A percentile compares a stretch with the other conserved stretches of the same genome.
These are phyloP conservation scores for Spialia ferax DNA, from an alignment of 2,888 invertebrate species.

Conservation along the genomic window DNA sequence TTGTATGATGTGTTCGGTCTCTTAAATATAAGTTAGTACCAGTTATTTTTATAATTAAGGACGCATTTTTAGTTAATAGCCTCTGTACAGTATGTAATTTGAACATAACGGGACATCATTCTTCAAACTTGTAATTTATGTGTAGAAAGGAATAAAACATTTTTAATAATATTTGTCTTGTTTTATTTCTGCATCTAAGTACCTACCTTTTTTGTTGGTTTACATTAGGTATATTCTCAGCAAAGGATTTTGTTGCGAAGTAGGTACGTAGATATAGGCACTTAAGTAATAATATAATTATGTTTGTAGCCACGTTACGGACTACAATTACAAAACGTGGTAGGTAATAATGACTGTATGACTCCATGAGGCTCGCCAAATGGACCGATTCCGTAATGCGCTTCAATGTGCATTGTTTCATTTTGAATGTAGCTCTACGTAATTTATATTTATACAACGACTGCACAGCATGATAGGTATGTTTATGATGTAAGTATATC, in stretches of 20 bases:
- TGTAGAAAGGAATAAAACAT: conserved; percentile 52
- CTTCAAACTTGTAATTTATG: conserved; percentile 54
- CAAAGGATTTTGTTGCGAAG: too few species aligned
- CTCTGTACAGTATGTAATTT: conserved; percentile 52
- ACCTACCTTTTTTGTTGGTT: too few species aligned
- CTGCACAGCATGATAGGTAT: too few species aligned
- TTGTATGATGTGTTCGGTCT: conserved; percentile 46
- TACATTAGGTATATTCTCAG: too few species aligned
- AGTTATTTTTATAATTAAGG: conserved; percentile 51
- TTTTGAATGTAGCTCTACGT: not conserved
- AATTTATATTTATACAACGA: too few species aligned
- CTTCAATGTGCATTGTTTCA: not conserved
- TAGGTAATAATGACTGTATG: not conserved
- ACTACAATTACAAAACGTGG: not conserved
- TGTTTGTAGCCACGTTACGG: not conserved
- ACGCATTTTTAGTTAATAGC: conserved; percentile 56
- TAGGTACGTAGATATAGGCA: too few species aligned
- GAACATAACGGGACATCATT: conserved; percentile 50
- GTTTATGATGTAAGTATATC: too few species aligned
- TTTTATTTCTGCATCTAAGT: too few species aligned
- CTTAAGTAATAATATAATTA: too few species aligned
- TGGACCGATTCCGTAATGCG: conserved; percentile 1
- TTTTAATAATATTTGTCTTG: conserved; percentile 44
- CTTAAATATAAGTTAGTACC: conserved; percentile 48
- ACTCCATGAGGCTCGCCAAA: conserved; percentile 9